Evolutionary conservation across 2,888 invertebrate genomes (phyloP), one percentile per base, ranked within the genome.

Genomic region (Ommatoiulus sabulosus): DNA sequence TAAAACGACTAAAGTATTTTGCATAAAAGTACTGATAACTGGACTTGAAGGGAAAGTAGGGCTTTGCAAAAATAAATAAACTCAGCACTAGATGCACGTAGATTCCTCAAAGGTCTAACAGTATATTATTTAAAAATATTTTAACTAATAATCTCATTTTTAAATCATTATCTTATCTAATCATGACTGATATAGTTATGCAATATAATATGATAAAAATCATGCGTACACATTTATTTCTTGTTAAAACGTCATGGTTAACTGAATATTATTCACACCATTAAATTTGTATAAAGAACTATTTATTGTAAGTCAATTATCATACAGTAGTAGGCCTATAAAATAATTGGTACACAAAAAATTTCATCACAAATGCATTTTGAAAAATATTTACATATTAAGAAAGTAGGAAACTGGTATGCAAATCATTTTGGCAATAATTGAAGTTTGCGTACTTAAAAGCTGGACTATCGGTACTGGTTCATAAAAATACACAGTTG

Each of bases 381-480:
- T 35, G 80, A 80, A 80, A 80, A 80, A 80, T 80, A 80, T 80
- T 24, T 80, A 80, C 80, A 80, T 20, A 35, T 80, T 35, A 80
- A 24, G 80, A 80, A 80, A 24, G 12, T 20, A 35, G 80, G 80
- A 80, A 20, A 3, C 80, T 12, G 80, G 80, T 80, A 20, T n/a
- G 20, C 10, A 80, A 24, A 35, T 80, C 80, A 20, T 10, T 80
- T 80, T 80, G 80, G 80, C 80, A 80, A 80, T 35, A 35, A 12
- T 12, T 80, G 80, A 80, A 80, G 7, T 35, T 80, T 8, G 8
- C 8, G 2, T 20, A 17, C 24, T 24, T 72, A 3, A 24, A 24
- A 72, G 20, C 12, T 35, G 24, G 20, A 10, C 52, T 52, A 10
- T 52, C 35, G 6, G 1, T 20, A 12, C 20, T 3, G 7, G 24